These are phyloP conservation scores for Synergus laeviventris DNA, from an alignment of 2,888 invertebrate genomes.

Conservation along the genomic window DNA sequence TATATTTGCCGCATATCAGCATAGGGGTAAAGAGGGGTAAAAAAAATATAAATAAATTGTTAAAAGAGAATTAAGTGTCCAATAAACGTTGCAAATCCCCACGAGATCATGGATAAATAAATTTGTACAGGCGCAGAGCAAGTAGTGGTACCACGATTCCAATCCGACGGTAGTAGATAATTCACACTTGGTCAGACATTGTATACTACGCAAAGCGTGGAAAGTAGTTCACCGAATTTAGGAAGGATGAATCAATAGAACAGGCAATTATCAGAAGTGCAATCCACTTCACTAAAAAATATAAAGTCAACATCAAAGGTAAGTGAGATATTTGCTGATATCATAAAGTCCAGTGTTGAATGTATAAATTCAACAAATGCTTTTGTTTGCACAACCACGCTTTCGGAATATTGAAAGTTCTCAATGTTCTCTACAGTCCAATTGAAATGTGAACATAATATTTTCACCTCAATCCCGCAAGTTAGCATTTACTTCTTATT, in stretches of 20 bases:
- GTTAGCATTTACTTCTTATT: not conserved
- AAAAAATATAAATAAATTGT: too few species aligned
- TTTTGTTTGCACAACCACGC: not conserved
- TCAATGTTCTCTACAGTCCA: not conserved
- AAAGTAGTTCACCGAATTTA: slow-evolving; percentile 23
- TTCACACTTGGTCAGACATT: slow-evolving; percentile 25
- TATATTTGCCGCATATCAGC: too few species aligned
- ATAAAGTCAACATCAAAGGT: not conserved
- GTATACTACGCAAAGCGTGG: not conserved
- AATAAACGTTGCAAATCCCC: too few species aligned
- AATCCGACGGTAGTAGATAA: slow-evolving; percentile 19
- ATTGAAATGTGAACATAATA: not conserved
- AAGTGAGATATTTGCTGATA: not conserved
- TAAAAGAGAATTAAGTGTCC: too few species aligned
- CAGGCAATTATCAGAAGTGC: slow-evolving; percentile 29
- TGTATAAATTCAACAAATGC: not conserved
- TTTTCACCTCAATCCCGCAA: not conserved
- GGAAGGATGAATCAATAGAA: not conserved
- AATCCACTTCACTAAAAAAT: slow-evolving; percentile 19
- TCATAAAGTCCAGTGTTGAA: not conserved
- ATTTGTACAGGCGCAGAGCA: not conserved
- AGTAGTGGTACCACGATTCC: slow-evolving; percentile 21
- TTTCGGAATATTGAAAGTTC: not conserved
- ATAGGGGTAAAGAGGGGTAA: too few species aligned
- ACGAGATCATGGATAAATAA: too few species aligned